Evolutionary conservation across 2,797 vertebrate genomes (phyloP).

Genomic region (Esox masquinongy): DNA sequence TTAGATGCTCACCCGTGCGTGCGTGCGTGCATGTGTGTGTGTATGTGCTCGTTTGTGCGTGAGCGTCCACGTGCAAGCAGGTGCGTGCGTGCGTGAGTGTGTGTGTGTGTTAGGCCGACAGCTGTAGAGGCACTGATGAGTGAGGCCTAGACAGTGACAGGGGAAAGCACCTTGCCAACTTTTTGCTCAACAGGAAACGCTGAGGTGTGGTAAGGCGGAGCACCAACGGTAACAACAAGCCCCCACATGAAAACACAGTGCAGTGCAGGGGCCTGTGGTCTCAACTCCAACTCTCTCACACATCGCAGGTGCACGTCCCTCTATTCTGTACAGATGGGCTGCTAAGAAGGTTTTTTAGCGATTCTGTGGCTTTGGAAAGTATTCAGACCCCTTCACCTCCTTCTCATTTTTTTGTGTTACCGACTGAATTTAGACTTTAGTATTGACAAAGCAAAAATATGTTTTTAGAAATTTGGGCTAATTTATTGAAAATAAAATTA

Average conservation of each 20-base stretch:
- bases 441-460: too few species aligned
- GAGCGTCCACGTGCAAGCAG: background rate
- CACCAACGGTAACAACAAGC: slow-evolving; percentile 36
- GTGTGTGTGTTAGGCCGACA: slow-evolving; percentile 35
- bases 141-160: background rate
- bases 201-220: slow-evolving; percentile 23
- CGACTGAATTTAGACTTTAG: too few species aligned
- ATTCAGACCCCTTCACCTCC: too few species aligned
- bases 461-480: too few species aligned
- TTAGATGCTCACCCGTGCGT: background rate
- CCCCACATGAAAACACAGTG: slow-evolving; percentile 35
- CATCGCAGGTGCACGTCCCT: background rate
- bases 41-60: background rate
- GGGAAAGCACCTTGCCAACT: slow-evolving; percentile 36
- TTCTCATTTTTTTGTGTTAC: too few species aligned
- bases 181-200: slow-evolving; percentile 47
- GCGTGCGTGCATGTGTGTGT: background rate
- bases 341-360: too few species aligned
- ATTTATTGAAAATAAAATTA: too few species aligned
- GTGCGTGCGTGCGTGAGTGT: background rate
- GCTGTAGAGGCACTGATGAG: slow-evolving; percentile 30
- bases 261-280: background rate
- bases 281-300: background rate
- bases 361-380: too few species aligned
- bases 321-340: background rate